Conservation (phyloP, 1,140 invertebrate species). For the Oedothorax gibbosus region DNA sequence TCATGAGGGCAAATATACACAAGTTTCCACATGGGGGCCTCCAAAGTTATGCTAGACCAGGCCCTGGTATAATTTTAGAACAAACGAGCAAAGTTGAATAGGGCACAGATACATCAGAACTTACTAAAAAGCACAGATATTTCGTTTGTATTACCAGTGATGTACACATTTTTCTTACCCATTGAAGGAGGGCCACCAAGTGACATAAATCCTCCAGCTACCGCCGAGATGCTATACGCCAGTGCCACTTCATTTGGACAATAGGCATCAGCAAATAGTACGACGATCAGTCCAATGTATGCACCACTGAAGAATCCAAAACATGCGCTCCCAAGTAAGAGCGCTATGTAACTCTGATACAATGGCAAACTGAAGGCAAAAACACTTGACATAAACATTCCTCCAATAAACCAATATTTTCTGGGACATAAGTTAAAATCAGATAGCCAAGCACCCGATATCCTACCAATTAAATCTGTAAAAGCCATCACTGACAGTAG, state of each 20-base stretch:
- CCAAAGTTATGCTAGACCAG: no score
- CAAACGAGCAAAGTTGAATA: no score
- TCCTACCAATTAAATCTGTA: constrained; percentile 60
- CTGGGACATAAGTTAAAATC: constrained; percentile 61
- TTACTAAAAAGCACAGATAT: neutral
- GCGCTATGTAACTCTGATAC: constrained; percentile 40
- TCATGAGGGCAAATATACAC: no score
- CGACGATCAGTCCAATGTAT: constrained; percentile 62
- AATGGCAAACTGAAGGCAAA: constrained; percentile 61
- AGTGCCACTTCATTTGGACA: constrained; percentile 54
- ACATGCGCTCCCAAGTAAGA: constrained; percentile 49
- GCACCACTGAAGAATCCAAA: constrained; percentile 62
- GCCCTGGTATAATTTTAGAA: no score
- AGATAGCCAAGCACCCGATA: constrained; percentile 62
- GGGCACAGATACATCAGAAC: no score
- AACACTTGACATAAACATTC: constrained; percentile 61
- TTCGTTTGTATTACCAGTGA: neutral
- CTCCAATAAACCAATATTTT: constrained; percentile 62
- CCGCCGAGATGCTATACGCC: constrained; percentile 55
- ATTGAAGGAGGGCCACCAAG: constrained; percentile 56
- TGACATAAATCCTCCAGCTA: constrained; percentile 47
- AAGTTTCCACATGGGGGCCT: no score
- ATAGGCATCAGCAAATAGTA: constrained; percentile 62
- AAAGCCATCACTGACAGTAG: constrained; percentile 62
- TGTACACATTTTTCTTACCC: constrained; percentile 36